Evolutionary conservation across 2,888 invertebrate genomes (phyloP).

Genomic region (Isotomurus palustris): DNA sequence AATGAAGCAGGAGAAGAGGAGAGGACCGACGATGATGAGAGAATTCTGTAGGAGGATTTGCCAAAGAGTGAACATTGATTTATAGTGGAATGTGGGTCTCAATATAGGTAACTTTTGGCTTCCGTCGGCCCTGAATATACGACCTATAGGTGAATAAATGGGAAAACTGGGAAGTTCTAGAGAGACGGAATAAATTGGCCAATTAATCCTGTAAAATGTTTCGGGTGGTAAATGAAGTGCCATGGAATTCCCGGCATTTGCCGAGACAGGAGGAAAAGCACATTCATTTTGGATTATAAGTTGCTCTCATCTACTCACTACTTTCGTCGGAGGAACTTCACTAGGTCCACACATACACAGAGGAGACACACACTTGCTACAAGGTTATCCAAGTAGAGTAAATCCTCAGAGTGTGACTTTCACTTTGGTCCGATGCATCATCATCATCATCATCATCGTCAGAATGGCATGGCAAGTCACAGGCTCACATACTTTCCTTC

Average conservation of each 20-base stretch:
- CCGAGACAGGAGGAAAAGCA: constrained; percentile 3
- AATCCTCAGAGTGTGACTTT: too few species aligned
- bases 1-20: background rate
- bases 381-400: too few species aligned
- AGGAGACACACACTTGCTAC: too few species aligned
- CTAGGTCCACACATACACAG: too few species aligned
- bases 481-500: too few species aligned
- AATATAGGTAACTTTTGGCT: background rate
- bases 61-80: constrained; percentile 8
- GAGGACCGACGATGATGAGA: too few species aligned
- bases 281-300: constrained; percentile 13
- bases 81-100: constrained; percentile 10
- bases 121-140: background rate
- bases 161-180: constrained; percentile 4
- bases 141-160: background rate
- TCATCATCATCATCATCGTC: too few species aligned
- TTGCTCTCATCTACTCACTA: background rate
- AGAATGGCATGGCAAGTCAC: too few species aligned
- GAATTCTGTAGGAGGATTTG: too few species aligned
- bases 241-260: constrained; percentile 19
- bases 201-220: constrained; percentile 23
- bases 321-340: too few species aligned
- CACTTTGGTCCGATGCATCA: too few species aligned
- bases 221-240: constrained; percentile 22
- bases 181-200: constrained; percentile 21